Conservation (phyloP, 2,113 vertebrate species). For the Neolamprologus cancellatus region DNA sequence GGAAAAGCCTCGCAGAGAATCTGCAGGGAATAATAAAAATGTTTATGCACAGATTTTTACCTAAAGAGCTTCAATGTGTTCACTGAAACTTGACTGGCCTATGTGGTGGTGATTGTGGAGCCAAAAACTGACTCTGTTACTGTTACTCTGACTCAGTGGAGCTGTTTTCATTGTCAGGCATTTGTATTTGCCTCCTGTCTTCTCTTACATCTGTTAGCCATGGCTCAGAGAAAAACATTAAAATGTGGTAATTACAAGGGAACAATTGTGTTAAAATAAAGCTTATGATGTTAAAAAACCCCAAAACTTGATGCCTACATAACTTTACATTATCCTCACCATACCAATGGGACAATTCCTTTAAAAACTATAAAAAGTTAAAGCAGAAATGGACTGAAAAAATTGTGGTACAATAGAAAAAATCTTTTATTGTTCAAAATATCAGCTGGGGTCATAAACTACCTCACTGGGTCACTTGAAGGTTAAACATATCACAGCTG, state of each 20-base stretch:
- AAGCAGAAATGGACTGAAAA: not conserved
- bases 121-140: not conserved
- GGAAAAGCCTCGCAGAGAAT: not conserved
- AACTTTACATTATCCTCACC: not conserved
- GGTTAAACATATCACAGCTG: not conserved
- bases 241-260: not conserved
- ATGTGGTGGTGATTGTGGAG: not conserved
- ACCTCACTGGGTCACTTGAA: fast-evolving
- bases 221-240: not conserved
- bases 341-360: not conserved
- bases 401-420: not conserved
- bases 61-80: not conserved
- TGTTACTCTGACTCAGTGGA: not conserved
- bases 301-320: not conserved
- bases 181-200: not conserved
- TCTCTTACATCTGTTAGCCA: not conserved
- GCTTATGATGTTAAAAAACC: not conserved
- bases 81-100: not conserved
- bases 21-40: not conserved
- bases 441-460: not conserved
- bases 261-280: not conserved
- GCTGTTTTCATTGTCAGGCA: not conserved
- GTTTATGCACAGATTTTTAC: not conserved
- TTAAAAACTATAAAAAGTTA: not conserved
- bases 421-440: fast-evolving